A percentile compares a stretch with the other conserved stretches of the same genome.
Conservation (phyloP, 2,113 vertebrate genomes). For the Todiramphus chloris region DNA sequence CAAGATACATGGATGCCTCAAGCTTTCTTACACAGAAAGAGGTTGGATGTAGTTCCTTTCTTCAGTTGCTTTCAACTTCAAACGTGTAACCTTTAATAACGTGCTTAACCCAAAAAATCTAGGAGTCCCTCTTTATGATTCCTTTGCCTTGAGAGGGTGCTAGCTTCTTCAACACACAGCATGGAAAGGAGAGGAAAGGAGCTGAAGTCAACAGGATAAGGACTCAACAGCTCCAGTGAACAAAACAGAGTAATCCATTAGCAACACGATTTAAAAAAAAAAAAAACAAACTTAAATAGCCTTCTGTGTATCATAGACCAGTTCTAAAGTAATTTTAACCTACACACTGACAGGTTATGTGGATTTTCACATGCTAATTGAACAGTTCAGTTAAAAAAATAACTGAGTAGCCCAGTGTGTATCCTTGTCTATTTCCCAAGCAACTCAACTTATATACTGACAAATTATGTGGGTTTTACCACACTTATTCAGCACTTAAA, state of each 20-base stretch:
- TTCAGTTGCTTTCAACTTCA: background rate
- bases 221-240: constrained; percentile 38
- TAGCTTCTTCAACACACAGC: background rate
- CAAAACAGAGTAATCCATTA: constrained; percentile 18
- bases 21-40: background rate
- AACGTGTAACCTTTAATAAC: background rate
- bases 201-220: constrained; percentile 62
- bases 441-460: constrained; percentile 3
- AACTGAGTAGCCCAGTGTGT: background rate
- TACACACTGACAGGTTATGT: constrained; percentile 20
- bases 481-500: constrained; percentile 48
- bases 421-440: constrained; percentile 27
- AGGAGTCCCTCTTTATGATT: background rate
- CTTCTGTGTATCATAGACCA: background rate
- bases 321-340: constrained; percentile 1
- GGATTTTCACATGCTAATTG: constrained; percentile 62
- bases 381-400: constrained; percentile 8
- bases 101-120: background rate
- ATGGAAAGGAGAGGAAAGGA: background rate
- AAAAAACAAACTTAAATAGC: constrained; percentile 6
- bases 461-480: background rate
- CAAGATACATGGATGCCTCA: background rate
- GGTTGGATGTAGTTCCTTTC: background rate
- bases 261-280: constrained; percentile 30
- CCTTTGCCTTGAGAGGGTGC: background rate